A percentile compares a stretch with the other conserved stretches of the same genome.
phyloP scores from a whole-genome alignment of 2,888 invertebrate genomes.

The Lomographa bimaculata region DNA sequence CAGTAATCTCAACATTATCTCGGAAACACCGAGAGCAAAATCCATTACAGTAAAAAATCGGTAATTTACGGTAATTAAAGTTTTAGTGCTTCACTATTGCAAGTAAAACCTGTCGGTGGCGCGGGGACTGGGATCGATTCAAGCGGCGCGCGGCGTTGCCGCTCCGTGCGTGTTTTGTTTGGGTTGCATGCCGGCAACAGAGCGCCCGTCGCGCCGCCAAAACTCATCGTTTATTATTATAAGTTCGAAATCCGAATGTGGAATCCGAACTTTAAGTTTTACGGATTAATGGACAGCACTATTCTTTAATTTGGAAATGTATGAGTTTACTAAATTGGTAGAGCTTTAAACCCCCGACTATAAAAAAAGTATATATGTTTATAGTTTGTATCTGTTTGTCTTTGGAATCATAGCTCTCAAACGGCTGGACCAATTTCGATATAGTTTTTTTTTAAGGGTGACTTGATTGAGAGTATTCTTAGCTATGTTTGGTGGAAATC shows the following conservation, averaged over 20 bases:
- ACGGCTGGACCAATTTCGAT: no score
- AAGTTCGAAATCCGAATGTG: slow-evolving; percentile 1
- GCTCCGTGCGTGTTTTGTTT: slow-evolving; percentile 73
- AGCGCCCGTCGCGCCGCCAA: slow-evolving; percentile 7
- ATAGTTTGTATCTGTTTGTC: no score
- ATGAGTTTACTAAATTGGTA: no score
- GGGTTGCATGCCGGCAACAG: slow-evolving; percentile 56
- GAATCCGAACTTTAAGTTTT: slow-evolving; percentile 2
- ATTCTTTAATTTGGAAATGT: slow-evolving; percentile 22
- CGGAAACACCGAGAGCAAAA: slow-evolving; percentile 29
- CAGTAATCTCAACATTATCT: slow-evolving; percentile 7
- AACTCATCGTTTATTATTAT: slow-evolving; percentile 3
- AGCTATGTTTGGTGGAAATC: no score
- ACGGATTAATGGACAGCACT: slow-evolving; percentile 1
- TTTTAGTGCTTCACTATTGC: slow-evolving; percentile 66
- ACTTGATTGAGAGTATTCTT: no score
- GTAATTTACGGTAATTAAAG: slow-evolving; percentile 71
- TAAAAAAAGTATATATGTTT: no score
- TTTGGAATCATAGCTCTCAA: no score
- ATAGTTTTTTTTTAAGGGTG: no score
- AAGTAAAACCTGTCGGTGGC: slow-evolving; percentile 53
- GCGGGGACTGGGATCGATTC: slow-evolving; percentile 63
- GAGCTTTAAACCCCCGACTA: no score
- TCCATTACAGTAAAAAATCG: slow-evolving; percentile 46
- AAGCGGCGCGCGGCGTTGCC: slow-evolving; percentile 55